Evolutionary conservation across 2,888 invertebrate genomes (phyloP), one percentile per base, ranked within the genome.

Genomic region (Phaedon cochleariae): DNA sequence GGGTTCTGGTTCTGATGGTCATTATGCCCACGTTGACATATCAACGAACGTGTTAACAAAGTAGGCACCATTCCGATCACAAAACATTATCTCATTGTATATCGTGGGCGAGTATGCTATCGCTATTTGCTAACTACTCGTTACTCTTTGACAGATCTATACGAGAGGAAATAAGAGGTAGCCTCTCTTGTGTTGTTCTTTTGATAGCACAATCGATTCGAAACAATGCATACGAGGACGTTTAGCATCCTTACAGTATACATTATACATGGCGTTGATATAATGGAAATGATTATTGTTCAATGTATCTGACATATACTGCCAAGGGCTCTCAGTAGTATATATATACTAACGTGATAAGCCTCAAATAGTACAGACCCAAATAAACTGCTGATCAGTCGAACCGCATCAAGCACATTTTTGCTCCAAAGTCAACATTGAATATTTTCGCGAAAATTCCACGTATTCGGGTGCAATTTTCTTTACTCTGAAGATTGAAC

Each of bases 1-100:
- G n/a, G n/a, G n/a, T n/a, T n/a, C n/a, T 26, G 26, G 26, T 26
- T 7, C 3, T 26, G 26, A 26, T 41, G 15, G 15, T 34, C 10
- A 9, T 34, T 10, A 26, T 69, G 64, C 69, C 69, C 69, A 68
- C 66, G 59, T 65, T 67, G 64, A 71, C 67, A 71, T 65, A 54
- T 65, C 65, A 57, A 17, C 18, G 48, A 48, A 48, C 53, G 57
- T 62, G 65, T 65, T 62, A 65, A 61, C 62, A 59, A 60, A 59
- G 65, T 65, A 55, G 65, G 61, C 45, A 62, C 65, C 48, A 57
- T 46, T 57, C 45, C 29, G 45, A 65, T 65, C 59, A 65, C 65
- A 26, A 58, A 62, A 59, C 61, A 58, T 21, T 65, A 58, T 62
- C 65, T 65, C 61, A 58, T 21, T 65, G 53, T 62, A 61, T 65